Evolutionary conservation across 2,888 invertebrate genomes (phyloP).

Genomic region (Eledone cirrhosa): DNA sequence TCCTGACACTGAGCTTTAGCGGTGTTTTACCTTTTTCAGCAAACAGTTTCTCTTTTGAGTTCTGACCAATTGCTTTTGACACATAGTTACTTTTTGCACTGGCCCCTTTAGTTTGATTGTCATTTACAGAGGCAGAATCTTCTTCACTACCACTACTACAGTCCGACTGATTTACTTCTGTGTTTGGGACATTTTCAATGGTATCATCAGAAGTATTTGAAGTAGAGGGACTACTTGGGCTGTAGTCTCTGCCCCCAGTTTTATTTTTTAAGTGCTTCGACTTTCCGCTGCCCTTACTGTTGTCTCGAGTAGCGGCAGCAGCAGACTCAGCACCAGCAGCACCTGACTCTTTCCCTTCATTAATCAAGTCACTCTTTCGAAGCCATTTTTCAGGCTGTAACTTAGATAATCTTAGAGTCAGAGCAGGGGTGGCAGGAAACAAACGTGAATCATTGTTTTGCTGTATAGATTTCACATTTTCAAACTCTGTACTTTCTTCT

Average conservation of each 20-base stretch:
- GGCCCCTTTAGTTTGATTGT: neutral
- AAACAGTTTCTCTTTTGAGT: neutral
- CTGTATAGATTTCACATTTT: no score
- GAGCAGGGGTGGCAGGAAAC: no score
- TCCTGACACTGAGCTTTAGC: no score
- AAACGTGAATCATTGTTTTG: no score
- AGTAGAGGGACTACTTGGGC: neutral
- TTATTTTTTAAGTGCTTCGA: neutral
- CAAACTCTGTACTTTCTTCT: no score
- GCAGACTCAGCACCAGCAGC: neutral
- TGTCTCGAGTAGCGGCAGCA: neutral
- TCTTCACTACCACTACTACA: conserved; percentile 17
- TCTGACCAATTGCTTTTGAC: neutral
- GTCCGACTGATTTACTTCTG: neutral
- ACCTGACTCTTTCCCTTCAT: no score
- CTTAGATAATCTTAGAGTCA: conserved; percentile 14
- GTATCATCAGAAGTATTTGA: conserved; percentile 9
- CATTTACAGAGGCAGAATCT: neutral
- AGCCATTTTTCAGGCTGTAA: conserved; percentile 20
- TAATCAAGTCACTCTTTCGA: neutral
- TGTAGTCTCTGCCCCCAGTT: neutral
- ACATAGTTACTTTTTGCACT: conserved; percentile 1
- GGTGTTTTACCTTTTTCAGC: conserved; percentile 11
- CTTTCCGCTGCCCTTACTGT: neutral
- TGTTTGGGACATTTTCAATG: conserved; percentile 20